Percentiles rank a stretch among this genome's conserved stretches.
These are phyloP conservation scores for Nephrotoma guestfalica DNA, from an alignment of 2,888 invertebrate species.

Conservation along the genomic window DNA sequence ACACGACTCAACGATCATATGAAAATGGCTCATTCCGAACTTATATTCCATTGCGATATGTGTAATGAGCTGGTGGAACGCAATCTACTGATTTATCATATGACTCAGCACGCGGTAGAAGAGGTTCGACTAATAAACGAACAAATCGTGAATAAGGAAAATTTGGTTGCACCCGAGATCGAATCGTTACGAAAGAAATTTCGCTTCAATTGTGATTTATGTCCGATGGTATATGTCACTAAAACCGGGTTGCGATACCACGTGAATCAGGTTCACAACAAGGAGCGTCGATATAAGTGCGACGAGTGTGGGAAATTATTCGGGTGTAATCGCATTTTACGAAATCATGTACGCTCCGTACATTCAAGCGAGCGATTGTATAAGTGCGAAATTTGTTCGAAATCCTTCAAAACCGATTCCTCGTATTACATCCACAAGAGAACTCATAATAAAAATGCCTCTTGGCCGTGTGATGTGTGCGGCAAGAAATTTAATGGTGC, in stretches of 20 bases:
- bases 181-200: neutral
- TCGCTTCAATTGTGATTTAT: constrained; percentile 33
- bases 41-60: constrained; percentile 33
- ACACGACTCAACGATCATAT: constrained; percentile 21
- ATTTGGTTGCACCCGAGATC: neutral
- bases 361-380: constrained; percentile 34
- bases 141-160: neutral
- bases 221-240: constrained; percentile 35
- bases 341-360: constrained; percentile 32
- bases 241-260: constrained; percentile 39
- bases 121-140: constrained; percentile 9
- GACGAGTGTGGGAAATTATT: constrained; percentile 35
- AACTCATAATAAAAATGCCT: constrained; percentile 19
- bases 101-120: constrained; percentile 29
- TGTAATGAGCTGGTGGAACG: constrained; percentile 29
- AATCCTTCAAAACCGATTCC: constrained; percentile 35
- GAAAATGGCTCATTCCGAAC: constrained; percentile 22
- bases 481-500: constrained; percentile 36
- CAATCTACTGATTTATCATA: constrained; percentile 28
- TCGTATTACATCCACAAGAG: constrained; percentile 37
- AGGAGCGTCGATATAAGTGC: constrained; percentile 34
- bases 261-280: constrained; percentile 35
- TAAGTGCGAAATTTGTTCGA: constrained; percentile 35
- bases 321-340: constrained; percentile 32
- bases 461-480: constrained; percentile 26